A percentile compares a stretch with the other conserved stretches of the same genome.
Conservation (phyloP, 2,888 invertebrate species). For the Aphodius sticticus region DNA sequence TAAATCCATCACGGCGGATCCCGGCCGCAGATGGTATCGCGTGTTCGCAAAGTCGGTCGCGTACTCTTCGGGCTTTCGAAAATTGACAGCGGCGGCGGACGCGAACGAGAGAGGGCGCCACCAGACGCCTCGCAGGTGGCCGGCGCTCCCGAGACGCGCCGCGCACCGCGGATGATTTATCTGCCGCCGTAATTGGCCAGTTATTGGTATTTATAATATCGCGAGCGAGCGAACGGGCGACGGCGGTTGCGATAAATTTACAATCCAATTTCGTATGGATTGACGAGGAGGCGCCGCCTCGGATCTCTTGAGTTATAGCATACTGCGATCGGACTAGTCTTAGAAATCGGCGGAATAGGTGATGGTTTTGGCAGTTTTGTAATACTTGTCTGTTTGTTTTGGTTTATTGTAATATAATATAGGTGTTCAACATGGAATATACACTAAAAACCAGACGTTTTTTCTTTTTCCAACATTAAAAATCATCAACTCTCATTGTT, state of each 20-base stretch:
- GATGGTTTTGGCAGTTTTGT: background rate
- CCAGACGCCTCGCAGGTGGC: conserved; percentile 27
- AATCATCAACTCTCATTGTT: no score
- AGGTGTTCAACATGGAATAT: no score
- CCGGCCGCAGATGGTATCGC: background rate
- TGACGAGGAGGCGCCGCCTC: background rate
- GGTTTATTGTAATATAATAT: no score
- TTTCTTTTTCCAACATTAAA: no score
- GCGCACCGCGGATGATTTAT: conserved; percentile 11
- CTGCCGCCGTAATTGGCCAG: conserved; percentile 6
- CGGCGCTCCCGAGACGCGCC: background rate
- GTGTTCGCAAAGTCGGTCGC: background rate
- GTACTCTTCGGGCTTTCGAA: background rate
- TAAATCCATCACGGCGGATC: background rate
- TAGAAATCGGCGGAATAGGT: background rate
- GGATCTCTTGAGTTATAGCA: background rate
- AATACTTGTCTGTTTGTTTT: no score
- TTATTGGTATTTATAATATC: conserved; percentile 25
- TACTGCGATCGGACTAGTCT: background rate
- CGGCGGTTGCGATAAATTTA: conserved; percentile 8
- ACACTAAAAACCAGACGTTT: no score
- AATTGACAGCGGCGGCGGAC: background rate
- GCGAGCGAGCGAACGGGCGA: background rate
- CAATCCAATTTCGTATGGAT: conserved; percentile 10
- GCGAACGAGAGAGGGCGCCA: background rate